These are phyloP conservation scores for Phycodurus eques DNA, from an alignment of 2,113 vertebrate species.

Conservation along the genomic window DNA sequence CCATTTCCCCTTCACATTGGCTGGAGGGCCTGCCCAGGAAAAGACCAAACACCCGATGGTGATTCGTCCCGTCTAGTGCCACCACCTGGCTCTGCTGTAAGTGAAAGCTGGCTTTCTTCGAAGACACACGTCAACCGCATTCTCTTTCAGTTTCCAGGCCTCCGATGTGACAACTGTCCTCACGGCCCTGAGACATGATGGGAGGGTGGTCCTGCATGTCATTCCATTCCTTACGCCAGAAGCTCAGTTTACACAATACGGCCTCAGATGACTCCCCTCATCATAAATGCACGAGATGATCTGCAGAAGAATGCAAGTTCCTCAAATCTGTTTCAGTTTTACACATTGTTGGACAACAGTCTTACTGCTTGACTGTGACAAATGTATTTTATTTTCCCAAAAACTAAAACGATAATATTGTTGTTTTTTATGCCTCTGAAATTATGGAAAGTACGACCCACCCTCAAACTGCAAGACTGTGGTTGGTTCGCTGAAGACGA, in stretches of 20 bases:
- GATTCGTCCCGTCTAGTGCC: not conserved
- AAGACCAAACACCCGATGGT: constrained; percentile 25
- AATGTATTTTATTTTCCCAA: not conserved
- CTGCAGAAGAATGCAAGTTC: constrained; percentile 59
- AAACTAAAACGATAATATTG: too few species aligned
- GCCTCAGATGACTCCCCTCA: constrained; percentile 40
- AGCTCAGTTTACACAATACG: constrained; percentile 40
- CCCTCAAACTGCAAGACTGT: too few species aligned
- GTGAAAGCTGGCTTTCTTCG: not conserved
- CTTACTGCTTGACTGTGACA: not conserved
- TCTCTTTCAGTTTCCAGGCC: constrained; percentile 1
- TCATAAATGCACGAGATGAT: constrained; percentile 46
- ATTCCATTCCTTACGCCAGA: constrained; percentile 35
- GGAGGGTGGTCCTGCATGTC: constrained; percentile 12
- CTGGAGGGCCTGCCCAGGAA: constrained; percentile 47
- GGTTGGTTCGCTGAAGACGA: too few species aligned
- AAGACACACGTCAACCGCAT: not conserved
- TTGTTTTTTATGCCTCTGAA: too few species aligned
- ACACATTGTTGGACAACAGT: not conserved
- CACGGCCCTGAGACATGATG: constrained; percentile 15
- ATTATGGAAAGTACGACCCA: too few species aligned
- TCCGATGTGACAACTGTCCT: not conserved
- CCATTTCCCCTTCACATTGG: constrained; percentile 51
- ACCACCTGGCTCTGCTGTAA: not conserved
- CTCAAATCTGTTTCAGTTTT: constrained; percentile 41